Evolutionary conservation across 2,888 invertebrate species (phyloP).

Genomic region (Sericinus montela): DNA sequence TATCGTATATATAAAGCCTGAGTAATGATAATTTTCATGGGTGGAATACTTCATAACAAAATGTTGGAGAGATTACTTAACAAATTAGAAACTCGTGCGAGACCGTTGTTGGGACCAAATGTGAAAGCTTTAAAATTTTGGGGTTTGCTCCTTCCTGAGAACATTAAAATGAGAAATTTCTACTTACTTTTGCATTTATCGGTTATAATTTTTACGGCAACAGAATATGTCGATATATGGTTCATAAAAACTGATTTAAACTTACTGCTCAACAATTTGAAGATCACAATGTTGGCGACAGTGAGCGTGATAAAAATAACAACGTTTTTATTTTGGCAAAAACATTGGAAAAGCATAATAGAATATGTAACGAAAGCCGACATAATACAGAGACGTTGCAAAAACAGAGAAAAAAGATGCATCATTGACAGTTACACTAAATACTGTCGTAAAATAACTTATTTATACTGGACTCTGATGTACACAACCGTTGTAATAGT

Average conservation of each 20-base stretch:
- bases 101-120: slow-evolving; percentile 61
- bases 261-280: slow-evolving; percentile 55
- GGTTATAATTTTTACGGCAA: slow-evolving; percentile 49
- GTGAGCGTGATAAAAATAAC: slow-evolving; percentile 54
- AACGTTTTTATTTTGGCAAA: slow-evolving; percentile 54
- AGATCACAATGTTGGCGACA: slow-evolving; percentile 59
- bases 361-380: slow-evolving; percentile 56
- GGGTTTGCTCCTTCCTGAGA: slow-evolving; percentile 56
- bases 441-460: slow-evolving; percentile 60
- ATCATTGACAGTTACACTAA: slow-evolving; percentile 43
- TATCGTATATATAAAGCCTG: neutral
- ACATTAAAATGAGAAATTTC: slow-evolving; percentile 34
- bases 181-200: slow-evolving; percentile 50
- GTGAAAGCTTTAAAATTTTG: slow-evolving; percentile 57
- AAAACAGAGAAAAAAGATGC: slow-evolving; percentile 30
- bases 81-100: slow-evolving; percentile 54
- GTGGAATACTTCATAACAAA: neutral
- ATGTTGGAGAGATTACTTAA: slow-evolving; percentile 34
- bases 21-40: neutral
- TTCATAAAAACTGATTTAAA: slow-evolving; percentile 54
- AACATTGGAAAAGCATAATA: slow-evolving; percentile 51
- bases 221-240: slow-evolving; percentile 61
- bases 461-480: slow-evolving; percentile 56
- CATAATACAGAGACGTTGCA: slow-evolving; percentile 37
- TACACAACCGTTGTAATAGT: slow-evolving; percentile 55